Evolutionary conservation across 2,113 vertebrate species (phyloP), one percentile per base, ranked within the genome.

Genomic region (Hydropotes inermis): DNA sequence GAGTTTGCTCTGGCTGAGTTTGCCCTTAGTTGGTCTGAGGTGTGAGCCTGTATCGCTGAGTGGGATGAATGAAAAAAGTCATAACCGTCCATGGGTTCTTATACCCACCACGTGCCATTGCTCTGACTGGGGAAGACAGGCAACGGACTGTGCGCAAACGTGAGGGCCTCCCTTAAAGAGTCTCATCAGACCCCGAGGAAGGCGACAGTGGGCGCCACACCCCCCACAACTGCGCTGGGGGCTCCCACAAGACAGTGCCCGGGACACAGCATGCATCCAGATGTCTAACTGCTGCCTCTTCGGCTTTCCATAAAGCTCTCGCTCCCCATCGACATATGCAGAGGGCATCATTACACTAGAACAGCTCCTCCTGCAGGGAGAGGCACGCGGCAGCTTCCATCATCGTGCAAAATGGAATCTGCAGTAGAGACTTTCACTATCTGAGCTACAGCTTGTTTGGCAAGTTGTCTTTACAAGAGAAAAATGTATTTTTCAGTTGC

Each of bases 61-160:
- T 3, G 27, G 57, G 27, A 36, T 47, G 54, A 86, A 30, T 28
- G 33, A 28, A 60, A 79, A 88, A 7, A 14, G 28, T 15, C 39
- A 70, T 8, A 3, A 7, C 11, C 15, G 47, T 21, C 89, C 11
- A 3, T 4, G 6, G 14, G 50, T 30, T 28, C 67, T 23, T 4
- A 3, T 2, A 16, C 57, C 15, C 60, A 1, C 43, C 7, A n/a
- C 0, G 1, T 21, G 4, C 27, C 28, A 0, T 1, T 2, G 58
- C 61, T 10, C 3, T 21, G 7, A 81, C 52, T 19, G 4, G 12
- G 23, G 45, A 70, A 87, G 52, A 30, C 0, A 36, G 17, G 7
- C 36, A 7, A 27, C 36, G 0, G 6, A 23, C 5, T 1, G 9
- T 3, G n/a, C 60, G 33, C 43, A 16, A 57, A 15, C 4, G 6